Evolutionary conservation across 2,113 vertebrate genomes (phyloP).

Genomic region (Pseudois nayaur): DNA sequence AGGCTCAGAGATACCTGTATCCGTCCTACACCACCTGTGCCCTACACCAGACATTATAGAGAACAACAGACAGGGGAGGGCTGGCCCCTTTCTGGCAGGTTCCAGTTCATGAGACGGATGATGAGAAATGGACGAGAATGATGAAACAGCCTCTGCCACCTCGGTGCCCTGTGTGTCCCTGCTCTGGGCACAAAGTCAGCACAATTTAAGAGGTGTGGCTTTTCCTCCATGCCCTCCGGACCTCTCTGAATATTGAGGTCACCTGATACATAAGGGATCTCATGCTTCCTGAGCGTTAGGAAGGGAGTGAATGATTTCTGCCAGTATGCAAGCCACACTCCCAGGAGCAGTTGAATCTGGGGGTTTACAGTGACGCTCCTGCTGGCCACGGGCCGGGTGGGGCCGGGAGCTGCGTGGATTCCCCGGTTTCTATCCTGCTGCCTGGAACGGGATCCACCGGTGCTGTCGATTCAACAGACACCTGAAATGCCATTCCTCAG

Average conservation of each 20-base stretch:
- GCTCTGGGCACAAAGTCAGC: background rate
- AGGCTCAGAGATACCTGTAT: no score
- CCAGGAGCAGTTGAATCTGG: no score
- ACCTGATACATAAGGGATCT: background rate
- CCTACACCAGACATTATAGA: background rate
- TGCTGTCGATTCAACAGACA: background rate
- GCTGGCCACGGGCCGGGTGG: background rate
- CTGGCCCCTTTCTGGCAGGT: fast-evolving
- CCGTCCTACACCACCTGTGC: fast-evolving
- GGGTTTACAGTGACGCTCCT: background rate
- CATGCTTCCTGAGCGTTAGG: background rate
- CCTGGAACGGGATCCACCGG: background rate
- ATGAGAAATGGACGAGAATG: background rate
- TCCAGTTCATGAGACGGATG: fast-evolving
- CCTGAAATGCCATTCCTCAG: background rate
- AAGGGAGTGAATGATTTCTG: background rate
- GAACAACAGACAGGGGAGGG: background rate
- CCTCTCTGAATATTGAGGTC: background rate
- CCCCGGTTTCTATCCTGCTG: background rate
- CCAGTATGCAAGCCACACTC: background rate
- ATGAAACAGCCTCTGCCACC: background rate
- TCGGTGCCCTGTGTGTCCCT: fast-evolving
- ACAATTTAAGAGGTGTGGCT: background rate
- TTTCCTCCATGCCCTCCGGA: background rate
- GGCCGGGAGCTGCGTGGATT: no score